Base-by-base conservation (phyloP, 2,888 invertebrate species). In the Quadroppia sp. region DNA sequence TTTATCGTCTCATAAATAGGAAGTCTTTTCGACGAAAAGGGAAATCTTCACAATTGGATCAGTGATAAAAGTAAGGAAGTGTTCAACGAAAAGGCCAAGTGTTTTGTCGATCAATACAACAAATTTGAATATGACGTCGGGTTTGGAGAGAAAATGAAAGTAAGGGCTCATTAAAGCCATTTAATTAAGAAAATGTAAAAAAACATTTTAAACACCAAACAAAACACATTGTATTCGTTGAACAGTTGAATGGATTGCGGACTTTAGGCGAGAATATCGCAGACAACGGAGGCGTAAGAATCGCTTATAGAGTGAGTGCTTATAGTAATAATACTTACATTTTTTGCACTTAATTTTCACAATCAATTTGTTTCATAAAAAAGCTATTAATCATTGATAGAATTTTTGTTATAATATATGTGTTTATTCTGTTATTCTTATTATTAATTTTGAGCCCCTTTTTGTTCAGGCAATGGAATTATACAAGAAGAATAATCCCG, bases 61-160 rank as follows among this genome's bases (percentile, higher is more conserved):
- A 53, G 25, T 2, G 25, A 40, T 15, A 1, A 71, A 17, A 74
- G 71, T 23, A 36, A 9, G 20, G 25, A 32, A 1, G 23, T n/a
- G 0, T 74, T 74, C 59, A 25, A 9, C 9, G 30, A 74, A 9
- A 74, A 56, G 45, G 48, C 74, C 53, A 9, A 74, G 20, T 74
- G 74, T 20, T 74, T 74, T 71, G 74, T 74, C 7, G 56, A 74
- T 6, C 74, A 74, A 48, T 74, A 74, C 45, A 40, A 17, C 15
- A 71, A 71, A 45, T 73, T 73, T 32, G 20, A 23, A 32, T 50
- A 50, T 28, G 30, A 74, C 28, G 0, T 69, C 2, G 56, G 56
- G 15, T 1, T 15, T 3, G 17, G 30, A 2, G 11, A 17, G 4
- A 56, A 17, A 17, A 13, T 56, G 15, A 1, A 2, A 2, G 56